phyloP scores from a whole-genome alignment of 2,888 invertebrate genomes.

The Therioaphis trifolii region DNA sequence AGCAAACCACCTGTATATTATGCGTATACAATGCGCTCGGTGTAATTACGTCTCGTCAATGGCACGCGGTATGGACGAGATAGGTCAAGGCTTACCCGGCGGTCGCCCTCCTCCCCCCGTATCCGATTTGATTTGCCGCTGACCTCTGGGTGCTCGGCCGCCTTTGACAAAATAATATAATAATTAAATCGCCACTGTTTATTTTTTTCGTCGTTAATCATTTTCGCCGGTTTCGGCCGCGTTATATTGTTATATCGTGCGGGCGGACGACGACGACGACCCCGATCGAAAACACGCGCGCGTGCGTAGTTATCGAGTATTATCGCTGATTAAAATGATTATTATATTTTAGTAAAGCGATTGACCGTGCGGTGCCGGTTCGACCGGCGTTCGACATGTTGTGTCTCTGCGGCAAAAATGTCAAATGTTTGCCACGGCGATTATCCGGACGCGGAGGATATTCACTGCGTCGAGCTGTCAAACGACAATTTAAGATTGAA shows the following conservation, averaged over 20 bases:
- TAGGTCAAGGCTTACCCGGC: constrained; percentile 34
- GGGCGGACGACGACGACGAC: neutral
- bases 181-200: neutral
- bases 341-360: too few species aligned
- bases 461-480: too few species aligned
- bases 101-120: constrained; percentile 25
- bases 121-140: constrained; percentile 4
- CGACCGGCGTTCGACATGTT: too few species aligned
- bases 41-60: too few species aligned
- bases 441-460: too few species aligned
- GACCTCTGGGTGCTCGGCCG: neutral
- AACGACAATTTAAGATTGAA: too few species aligned
- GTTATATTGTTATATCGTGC: neutral
- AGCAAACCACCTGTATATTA: too few species aligned
- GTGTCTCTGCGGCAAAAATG: too few species aligned
- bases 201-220: neutral
- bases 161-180: neutral
- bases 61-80: neutral
- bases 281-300: neutral
- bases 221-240: neutral
- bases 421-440: too few species aligned
- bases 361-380: neutral
- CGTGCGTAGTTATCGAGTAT: neutral
- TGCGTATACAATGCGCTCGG: neutral
- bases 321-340: neutral